Conservation (phyloP, 2,113 vertebrate genomes). For the Phrynosoma blainvillii region DNA sequence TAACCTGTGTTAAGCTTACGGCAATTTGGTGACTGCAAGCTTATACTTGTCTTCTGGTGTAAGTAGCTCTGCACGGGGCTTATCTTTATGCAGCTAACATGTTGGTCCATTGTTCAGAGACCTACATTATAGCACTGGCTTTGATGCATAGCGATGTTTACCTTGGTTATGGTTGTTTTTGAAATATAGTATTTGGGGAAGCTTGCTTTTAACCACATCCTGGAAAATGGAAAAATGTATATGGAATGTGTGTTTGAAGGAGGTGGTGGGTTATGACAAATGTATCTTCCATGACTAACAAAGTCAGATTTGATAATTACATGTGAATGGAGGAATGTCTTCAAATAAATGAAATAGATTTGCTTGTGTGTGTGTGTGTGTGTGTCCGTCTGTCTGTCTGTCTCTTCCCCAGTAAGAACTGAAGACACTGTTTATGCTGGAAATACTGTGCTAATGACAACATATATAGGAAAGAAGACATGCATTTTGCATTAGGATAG, state of each 20-base stretch:
- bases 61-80: not conserved
- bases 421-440: not conserved
- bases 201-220: not conserved
- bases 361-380: not conserved
- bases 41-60: not conserved
- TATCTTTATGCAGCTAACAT: not conserved
- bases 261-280: not conserved
- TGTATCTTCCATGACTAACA: not conserved
- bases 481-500: not conserved
- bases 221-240: not conserved
- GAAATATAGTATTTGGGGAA: not conserved
- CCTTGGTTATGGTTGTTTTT: not conserved
- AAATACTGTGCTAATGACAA: not conserved
- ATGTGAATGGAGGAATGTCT: not conserved
- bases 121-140: not conserved
- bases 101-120: not conserved
- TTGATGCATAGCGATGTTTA: not conserved
- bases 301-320: not conserved
- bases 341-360: not conserved
- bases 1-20: not conserved
- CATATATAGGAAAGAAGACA: not conserved
- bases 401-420: not conserved
- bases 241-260: conserved; percentile 11
- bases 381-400: too few relatives aligned
- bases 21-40: not conserved